Conservation (phyloP, 2,797 vertebrate species). For the Schizopygopsis pylzovi region DNA sequence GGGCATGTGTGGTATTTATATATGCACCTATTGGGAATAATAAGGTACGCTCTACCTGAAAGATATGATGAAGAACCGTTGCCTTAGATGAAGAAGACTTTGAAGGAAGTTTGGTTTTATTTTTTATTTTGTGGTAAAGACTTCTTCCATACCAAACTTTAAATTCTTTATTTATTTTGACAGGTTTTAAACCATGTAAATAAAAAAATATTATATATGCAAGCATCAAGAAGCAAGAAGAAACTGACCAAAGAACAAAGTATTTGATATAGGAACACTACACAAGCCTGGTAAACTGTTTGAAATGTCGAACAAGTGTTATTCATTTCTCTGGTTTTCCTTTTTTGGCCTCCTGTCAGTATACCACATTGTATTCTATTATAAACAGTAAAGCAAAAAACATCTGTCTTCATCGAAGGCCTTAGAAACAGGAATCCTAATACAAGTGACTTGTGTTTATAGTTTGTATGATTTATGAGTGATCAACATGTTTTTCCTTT, state of each 20-base stretch:
- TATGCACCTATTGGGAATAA: slow-evolving; percentile 49
- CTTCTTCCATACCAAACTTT: slow-evolving; percentile 57
- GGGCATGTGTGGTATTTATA: slow-evolving; percentile 47
- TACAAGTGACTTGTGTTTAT: slow-evolving; percentile 37
- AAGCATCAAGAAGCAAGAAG: slow-evolving; percentile 74
- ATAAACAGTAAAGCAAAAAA: slow-evolving; percentile 57
- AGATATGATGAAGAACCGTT: slow-evolving; percentile 72
- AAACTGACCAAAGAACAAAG: slow-evolving; percentile 84
- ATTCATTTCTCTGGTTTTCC: slow-evolving; percentile 43
- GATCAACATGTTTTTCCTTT: slow-evolving; percentile 56
- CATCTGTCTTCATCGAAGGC: slow-evolving; percentile 61
- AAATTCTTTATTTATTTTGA: slow-evolving; percentile 77
- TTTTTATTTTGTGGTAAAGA: slow-evolving; percentile 55
- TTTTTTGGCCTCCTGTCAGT: slow-evolving; percentile 43
- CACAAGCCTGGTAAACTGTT: slow-evolving; percentile 59
- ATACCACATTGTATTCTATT: slow-evolving; percentile 66
- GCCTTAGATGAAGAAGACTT: slow-evolving; percentile 75
- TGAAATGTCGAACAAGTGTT: slow-evolving; percentile 53
- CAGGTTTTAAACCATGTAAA: slow-evolving; percentile 65
- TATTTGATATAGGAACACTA: slow-evolving; percentile 71
- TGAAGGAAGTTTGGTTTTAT: slow-evolving; percentile 65
- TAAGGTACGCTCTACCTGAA: slow-evolving; percentile 65
- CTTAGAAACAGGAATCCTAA: slow-evolving; percentile 41
- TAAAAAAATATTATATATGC: slow-evolving; percentile 74
- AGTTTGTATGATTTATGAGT: slow-evolving; percentile 45